Evolutionary conservation across 2,888 invertebrate species (phyloP), one percentile per base, ranked within the genome.

Genomic region (Crossocerus cetratus): DNA sequence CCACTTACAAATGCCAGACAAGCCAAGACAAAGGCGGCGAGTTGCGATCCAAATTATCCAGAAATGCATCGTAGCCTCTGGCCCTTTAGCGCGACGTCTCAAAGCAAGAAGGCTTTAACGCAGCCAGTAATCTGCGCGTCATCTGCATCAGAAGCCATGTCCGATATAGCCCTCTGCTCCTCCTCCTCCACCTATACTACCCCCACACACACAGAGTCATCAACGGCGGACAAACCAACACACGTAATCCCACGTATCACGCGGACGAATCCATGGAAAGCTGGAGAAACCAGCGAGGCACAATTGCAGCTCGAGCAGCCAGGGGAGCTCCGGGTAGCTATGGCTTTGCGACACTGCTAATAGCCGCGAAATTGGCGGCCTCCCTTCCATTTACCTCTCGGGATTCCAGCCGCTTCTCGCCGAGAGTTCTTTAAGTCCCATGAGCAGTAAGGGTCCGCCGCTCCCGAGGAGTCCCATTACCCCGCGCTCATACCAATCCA

Each of bases 81-180:
- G 63, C 69, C 57, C 69, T 81, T 72, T 69, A 67, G 57, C 68
- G 65, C 66, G 69, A 76, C 72, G 73, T 82, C 74, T 86, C 84
- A 83, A 84, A 84, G 84, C 83, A 85, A 78, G 83, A 82, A 84
- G 76, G 80, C 78, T 72, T 70, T 63, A 65, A 74, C 71, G 64
- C 65, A 72, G 70, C 74, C 81, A 80, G 82, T 84, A 85, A 85
- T 85, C 84, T 81, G 76, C 80, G 77, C 82, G 85, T 84, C 85
- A 82, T 83, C 77, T 80, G 75, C 85, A 78, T 83, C 80, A 76
- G 80, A 82, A 78, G 77, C 76, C 74, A 18, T 32, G 66, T 65
- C 72, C 77, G 44, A 74, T 60, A 58, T 60, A 54, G 43, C 69
- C 16, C 16, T 32, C n/a, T n/a, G 14, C 49, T 16, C 16, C 43